Evolutionary conservation across 2,113 vertebrate species (phyloP).

Genomic region (Sterrhoptilus dennistouni): DNA sequence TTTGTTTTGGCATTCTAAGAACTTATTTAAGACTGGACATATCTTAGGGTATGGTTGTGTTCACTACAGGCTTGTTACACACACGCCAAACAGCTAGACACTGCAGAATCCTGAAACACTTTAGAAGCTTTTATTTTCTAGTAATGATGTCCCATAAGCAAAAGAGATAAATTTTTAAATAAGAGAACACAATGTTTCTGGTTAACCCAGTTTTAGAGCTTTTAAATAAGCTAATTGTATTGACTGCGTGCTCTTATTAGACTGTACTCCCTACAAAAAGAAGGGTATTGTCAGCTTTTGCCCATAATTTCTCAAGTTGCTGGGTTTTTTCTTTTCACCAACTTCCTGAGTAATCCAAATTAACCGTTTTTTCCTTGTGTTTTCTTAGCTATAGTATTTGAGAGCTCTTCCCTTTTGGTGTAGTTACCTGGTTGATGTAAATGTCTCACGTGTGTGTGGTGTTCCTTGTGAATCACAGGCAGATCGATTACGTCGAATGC

Average conservation of each 20-base stretch:
- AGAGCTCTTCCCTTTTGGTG: not conserved
- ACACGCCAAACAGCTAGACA: not conserved
- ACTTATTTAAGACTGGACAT: not conserved
- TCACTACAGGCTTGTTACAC: not conserved
- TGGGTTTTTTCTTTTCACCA: not conserved
- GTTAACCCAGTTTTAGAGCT: not conserved
- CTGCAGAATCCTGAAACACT: not conserved
- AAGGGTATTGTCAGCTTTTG: not conserved
- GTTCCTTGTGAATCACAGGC: constrained; percentile 72
- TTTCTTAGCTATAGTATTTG: not conserved
- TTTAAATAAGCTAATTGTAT: not conserved
- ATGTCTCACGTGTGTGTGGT: not conserved
- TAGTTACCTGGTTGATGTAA: not conserved
- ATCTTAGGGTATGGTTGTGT: not conserved
- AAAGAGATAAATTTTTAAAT: not conserved
- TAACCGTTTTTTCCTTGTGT: not conserved
- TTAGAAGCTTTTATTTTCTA: not conserved
- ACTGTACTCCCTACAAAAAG: not conserved
- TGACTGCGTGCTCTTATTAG: not conserved
- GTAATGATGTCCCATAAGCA: not conserved
- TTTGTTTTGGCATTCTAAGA: not conserved
- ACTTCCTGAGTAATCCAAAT: not conserved
- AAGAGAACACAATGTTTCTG: not conserved
- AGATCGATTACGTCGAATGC: constrained; percentile 90
- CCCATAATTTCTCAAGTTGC: not conserved